phyloP scores from a whole-genome alignment of 1,140 invertebrate species.

The Rhagoletis pomonella region DNA sequence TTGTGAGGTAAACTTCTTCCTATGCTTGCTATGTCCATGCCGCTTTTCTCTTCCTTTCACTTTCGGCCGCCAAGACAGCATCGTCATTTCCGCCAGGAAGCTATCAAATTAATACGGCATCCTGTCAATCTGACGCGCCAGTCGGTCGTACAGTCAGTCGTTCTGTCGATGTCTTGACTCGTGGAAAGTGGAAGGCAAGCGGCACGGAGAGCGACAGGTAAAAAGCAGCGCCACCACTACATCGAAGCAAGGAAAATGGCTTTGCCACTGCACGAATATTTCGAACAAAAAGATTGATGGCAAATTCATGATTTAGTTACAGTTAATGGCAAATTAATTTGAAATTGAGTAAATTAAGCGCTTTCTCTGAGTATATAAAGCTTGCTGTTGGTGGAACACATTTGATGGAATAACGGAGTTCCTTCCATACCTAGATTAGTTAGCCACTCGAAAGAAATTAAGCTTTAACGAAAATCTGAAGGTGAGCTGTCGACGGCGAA shows the following conservation, averaged over 20 bases:
- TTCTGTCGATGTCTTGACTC: background rate
- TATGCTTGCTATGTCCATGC: background rate
- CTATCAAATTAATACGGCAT: background rate
- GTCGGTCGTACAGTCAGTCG: background rate
- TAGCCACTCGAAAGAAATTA: too few relatives aligned
- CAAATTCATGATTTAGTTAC: slow-evolving; percentile 18
- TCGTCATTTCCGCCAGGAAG: background rate
- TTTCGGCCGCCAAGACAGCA: background rate
- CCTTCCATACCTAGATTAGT: too few relatives aligned
- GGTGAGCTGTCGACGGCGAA: too few relatives aligned
- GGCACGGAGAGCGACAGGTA: background rate
- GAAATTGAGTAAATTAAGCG: slow-evolving; percentile 16
- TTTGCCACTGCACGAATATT: background rate
- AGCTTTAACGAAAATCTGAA: too few relatives aligned
- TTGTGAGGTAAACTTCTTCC: background rate
- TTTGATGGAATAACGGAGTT: too few relatives aligned
- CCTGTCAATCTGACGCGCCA: background rate
- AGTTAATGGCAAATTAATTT: slow-evolving; percentile 17
- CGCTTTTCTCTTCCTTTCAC: background rate
- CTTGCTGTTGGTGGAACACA: too few relatives aligned
- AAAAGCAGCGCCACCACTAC: background rate
- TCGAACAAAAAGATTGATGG: slow-evolving; percentile 25
- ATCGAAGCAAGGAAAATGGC: background rate
- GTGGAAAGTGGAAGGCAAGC: background rate
- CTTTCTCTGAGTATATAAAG: background rate